Conservation (phyloP, 1,140 invertebrate species). For the Druon quercuslanigerum region DNA sequence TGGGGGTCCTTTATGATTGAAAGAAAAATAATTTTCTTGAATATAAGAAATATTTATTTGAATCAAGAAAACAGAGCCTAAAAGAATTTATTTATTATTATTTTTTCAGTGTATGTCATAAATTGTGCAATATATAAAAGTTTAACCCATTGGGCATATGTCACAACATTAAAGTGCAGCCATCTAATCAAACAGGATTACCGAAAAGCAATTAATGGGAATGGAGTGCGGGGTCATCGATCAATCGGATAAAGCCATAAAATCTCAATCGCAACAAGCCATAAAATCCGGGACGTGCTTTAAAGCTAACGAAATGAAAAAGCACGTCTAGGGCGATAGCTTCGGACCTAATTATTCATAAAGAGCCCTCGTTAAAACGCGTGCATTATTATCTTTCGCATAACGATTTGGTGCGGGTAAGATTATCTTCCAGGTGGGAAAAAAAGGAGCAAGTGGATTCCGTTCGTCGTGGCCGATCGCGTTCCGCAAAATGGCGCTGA, state of each 20-base stretch:
- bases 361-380: constrained; percentile 35
- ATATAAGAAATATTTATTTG: too few relatives aligned
- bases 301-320: constrained; percentile 27
- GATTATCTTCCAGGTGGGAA: constrained; percentile 44
- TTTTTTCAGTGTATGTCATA: too few relatives aligned
- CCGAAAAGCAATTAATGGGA: not conserved
- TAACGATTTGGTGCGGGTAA: constrained; percentile 32
- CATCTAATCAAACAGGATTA: constrained; percentile 24
- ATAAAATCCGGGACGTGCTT: constrained; percentile 31
- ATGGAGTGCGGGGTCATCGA: constrained; percentile 9
- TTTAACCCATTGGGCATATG: not conserved
- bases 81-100: too few relatives aligned
- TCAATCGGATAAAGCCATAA: constrained; percentile 20
- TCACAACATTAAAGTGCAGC: not conserved
- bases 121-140: not conserved
- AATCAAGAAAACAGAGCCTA: too few relatives aligned
- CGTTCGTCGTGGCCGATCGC: constrained; percentile 48
- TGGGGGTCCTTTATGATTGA: too few relatives aligned
- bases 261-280: constrained; percentile 22
- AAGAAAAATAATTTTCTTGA: too few relatives aligned
- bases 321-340: constrained; percentile 32
- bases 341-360: constrained; percentile 43
- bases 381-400: constrained; percentile 48
- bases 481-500: constrained; percentile 72
- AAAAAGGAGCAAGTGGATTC: constrained; percentile 49